A percentile compares a stretch with the other conserved stretches of the same genome.
phyloP scores from a whole-genome alignment of 2,888 invertebrate species.

The Drosophila atripex region DNA sequence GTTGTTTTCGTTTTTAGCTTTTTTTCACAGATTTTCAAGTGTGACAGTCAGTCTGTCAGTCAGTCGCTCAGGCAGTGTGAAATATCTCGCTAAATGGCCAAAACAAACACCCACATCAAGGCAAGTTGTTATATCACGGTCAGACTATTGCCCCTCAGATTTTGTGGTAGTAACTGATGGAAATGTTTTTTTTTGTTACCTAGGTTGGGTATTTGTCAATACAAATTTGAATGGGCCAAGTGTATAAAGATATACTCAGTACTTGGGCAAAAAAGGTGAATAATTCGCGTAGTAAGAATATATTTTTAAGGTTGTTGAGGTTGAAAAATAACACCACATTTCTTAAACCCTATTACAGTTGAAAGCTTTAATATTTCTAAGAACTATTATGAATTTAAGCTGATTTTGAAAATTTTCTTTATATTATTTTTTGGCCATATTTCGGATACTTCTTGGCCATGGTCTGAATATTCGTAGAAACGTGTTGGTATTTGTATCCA shows the following conservation, averaged over 20 bases:
- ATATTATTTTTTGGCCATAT: too few species aligned
- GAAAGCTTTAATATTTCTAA: neutral
- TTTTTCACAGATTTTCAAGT: conserved; percentile 59
- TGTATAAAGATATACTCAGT: neutral
- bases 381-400: neutral
- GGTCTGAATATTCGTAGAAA: too few species aligned
- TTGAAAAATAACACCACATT: neutral
- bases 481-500: too few species aligned
- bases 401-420: too few species aligned
- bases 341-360: neutral
- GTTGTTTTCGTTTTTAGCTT: conserved; percentile 42
- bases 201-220: neutral
- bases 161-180: conserved; percentile 16
- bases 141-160: conserved; percentile 7
- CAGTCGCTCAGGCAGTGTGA: conserved; percentile 60
- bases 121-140: conserved; percentile 45
- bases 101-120: conserved; percentile 67
- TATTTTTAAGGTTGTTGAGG: neutral
- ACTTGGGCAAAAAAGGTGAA: neutral
- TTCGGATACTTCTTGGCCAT: too few species aligned
- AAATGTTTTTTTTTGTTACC: conserved; percentile 14
- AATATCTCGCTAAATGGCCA: conserved; percentile 69
- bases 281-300: neutral
- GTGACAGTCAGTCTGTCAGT: conserved; percentile 41
- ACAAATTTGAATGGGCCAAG: neutral